Base-by-base conservation (phyloP, 1,140 invertebrate species). In the Physella acuta region DNA sequence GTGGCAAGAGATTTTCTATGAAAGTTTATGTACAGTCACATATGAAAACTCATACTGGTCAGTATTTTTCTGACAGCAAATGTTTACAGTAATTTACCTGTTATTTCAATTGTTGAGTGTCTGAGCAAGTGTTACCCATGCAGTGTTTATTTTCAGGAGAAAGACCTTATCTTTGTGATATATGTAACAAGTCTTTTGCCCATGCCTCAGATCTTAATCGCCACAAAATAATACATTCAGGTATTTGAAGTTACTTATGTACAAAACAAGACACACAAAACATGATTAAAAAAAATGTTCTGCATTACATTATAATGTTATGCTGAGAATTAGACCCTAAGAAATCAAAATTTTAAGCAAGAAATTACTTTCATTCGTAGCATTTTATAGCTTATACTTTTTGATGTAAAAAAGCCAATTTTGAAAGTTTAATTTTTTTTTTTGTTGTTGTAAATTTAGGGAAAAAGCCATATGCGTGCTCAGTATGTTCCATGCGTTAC, bases 381-480 rank as follows among this genome's bases (percentile, higher is more conserved):
- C 44, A n/a, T n/a, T n/a, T n/a, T n/a, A 14, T 49, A n/a, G 11
- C 11, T n/a, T 49, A 49, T 49, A n/a, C 44, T 49, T 49, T 49
- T 49, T 49, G 11, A 49, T 49, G 11, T 49, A n/a, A 49, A 11
- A 49, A 14, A 14, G 44, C 11, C 44, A 14, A 49, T n/a, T n/a
- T n/a, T n/a, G n/a, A n/a, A n/a, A n/a, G n/a, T n/a, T n/a, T n/a
- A n/a, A n/a, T n/a, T n/a, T n/a, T n/a, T n/a, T n/a, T n/a, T n/a
- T n/a, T n/a, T n/a, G n/a, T n/a, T n/a, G n/a, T n/a, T n/a, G n/a
- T n/a, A n/a, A n/a, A n/a, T n/a, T n/a, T 53, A 78, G 85, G 96
- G 0, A 95, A 98, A 81, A 99, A 99, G 82, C 97, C 97, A 1
- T 96, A 95, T 86, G 91, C 91, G 28, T 99, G 97, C 86, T 95